A percentile compares a stretch with the other conserved stretches of the same genome.
phyloP scores from a whole-genome alignment of 1,140 invertebrate species.

The Phortica variegata region DNA sequence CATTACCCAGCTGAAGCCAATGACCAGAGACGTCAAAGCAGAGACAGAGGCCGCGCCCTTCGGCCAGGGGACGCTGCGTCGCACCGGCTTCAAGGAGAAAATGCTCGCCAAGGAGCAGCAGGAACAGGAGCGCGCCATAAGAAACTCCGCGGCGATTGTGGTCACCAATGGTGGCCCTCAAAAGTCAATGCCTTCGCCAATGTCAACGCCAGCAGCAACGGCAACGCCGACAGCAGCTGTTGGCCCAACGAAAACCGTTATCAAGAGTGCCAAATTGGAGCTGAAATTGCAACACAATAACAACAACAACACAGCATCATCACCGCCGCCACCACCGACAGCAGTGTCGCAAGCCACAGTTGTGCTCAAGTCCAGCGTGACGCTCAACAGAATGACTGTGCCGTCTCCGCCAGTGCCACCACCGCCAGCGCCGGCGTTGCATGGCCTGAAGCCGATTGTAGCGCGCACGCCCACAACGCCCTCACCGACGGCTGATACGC shows the following conservation, averaged over 20 bases:
- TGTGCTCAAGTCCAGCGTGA: slow-evolving; percentile 1
- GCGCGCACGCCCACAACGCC: slow-evolving; percentile 33
- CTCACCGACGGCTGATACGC: slow-evolving; percentile 58
- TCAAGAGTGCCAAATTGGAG: slow-evolving; percentile 39
- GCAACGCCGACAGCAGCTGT: slow-evolving; percentile 2
- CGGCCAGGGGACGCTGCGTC: slow-evolving; percentile 45
- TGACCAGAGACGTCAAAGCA: slow-evolving; percentile 6
- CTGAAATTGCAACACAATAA: slow-evolving; percentile 24
- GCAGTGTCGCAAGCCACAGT: neutral
- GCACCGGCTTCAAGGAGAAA: slow-evolving; percentile 52
- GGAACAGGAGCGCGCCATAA: slow-evolving; percentile 30
- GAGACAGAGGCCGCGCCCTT: slow-evolving; percentile 30
- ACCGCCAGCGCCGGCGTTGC: slow-evolving; percentile 58
- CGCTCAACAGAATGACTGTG: neutral
- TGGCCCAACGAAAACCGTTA: slow-evolving; percentile 9
- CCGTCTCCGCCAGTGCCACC: slow-evolving; percentile 41
- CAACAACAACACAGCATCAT: slow-evolving; percentile 4
- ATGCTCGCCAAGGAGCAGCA: slow-evolving; percentile 44
- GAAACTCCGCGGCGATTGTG: slow-evolving; percentile 5
- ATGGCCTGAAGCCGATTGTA: slow-evolving; percentile 47
- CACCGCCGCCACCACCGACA: slow-evolving; percentile 7
- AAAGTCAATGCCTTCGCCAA: slow-evolving; percentile 4
- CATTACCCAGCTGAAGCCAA: slow-evolving; percentile 25
- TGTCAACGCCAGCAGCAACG: slow-evolving; percentile 12
- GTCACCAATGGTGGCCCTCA: neutral